Conservation (phyloP, 2,113 vertebrate species). For the Acrocephalus arundinaceus region DNA sequence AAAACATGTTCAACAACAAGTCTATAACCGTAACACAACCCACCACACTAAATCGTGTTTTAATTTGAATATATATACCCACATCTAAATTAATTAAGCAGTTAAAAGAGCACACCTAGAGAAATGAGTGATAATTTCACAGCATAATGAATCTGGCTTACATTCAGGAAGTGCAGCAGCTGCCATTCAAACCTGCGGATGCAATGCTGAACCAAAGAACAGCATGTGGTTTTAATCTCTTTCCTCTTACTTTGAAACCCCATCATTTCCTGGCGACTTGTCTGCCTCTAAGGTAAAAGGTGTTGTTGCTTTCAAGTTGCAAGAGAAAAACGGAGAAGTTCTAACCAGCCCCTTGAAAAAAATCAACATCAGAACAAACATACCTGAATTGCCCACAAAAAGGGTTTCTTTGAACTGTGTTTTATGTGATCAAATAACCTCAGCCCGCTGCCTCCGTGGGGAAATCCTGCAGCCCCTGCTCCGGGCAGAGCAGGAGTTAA, state of each 20-base stretch:
- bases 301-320: slow-evolving; percentile 32
- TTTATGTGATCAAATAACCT: slow-evolving; percentile 23
- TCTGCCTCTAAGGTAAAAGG: slow-evolving; percentile 30
- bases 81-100: slow-evolving; percentile 62
- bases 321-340: not conserved
- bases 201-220: not conserved
- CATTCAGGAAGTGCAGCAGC: slow-evolving; percentile 33
- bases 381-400: slow-evolving; percentile 16
- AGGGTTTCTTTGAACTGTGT: not conserved
- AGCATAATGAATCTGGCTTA: slow-evolving; percentile 48
- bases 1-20: not conserved
- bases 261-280: slow-evolving; percentile 46
- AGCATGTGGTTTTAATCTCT: slow-evolving; percentile 61
- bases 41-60: not conserved
- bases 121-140: slow-evolving; percentile 60
- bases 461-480: not conserved
- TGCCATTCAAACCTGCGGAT: slow-evolving; percentile 44
- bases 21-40: not conserved
- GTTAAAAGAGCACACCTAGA: slow-evolving; percentile 54
- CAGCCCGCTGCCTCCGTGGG: not conserved
- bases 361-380: slow-evolving; percentile 41
- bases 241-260: slow-evolving; percentile 59
- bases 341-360: not conserved
- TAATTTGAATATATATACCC: slow-evolving; percentile 34
- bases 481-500: not conserved